Base-by-base conservation (phyloP, 2,797 vertebrate species). In the Onychomys leucogaster region DNA sequence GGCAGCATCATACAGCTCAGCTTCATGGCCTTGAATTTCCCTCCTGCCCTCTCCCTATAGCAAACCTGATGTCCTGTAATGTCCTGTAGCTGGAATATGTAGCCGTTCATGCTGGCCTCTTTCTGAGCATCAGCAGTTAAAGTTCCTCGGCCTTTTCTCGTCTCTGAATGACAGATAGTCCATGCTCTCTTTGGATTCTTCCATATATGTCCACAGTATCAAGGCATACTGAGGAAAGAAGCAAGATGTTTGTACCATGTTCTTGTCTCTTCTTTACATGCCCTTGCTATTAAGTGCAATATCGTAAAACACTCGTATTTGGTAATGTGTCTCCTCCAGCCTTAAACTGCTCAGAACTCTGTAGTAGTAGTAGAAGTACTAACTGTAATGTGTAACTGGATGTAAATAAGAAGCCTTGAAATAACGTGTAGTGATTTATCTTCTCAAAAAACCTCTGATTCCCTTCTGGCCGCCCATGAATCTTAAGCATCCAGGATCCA, bases 1-100 rank as follows among this genome's bases (percentile, higher is more conserved):
- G 34, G 0, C 0, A 21, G 7, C 25, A 6, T n/a, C 6, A 6
- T n/a, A 1, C n/a, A 37, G 63, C n/a, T 16, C 34, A 12, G 9
- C 41, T 21, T 16, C 37, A 14, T 41, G 25, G 27, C 77, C 71
- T 17, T 73, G 25, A 43, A 17, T 43, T 21, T 75, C n/a, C n/a
- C 52, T 89, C 69, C 67, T 29, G 3, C 52, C 17, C 4, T 41
- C n/a, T 32, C 1, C 27, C 17, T 43, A 0, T 7, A 29, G 34
- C 11, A 19, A 29, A 16, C 52, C 3, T 11, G 32, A 10, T 14
- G 34, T 87, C 13, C 32, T 52, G 34, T 49, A 5, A 4, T 57
- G n/a, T 2, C 34, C 0, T 2, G 67, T 8, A 57, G 49, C 85
- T 57, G 67, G 9, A 37, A 10, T 19, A 9, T 6, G 25, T 29